phyloP scores from a whole-genome alignment of 2,888 invertebrate species.

The Acronicta psi region DNA sequence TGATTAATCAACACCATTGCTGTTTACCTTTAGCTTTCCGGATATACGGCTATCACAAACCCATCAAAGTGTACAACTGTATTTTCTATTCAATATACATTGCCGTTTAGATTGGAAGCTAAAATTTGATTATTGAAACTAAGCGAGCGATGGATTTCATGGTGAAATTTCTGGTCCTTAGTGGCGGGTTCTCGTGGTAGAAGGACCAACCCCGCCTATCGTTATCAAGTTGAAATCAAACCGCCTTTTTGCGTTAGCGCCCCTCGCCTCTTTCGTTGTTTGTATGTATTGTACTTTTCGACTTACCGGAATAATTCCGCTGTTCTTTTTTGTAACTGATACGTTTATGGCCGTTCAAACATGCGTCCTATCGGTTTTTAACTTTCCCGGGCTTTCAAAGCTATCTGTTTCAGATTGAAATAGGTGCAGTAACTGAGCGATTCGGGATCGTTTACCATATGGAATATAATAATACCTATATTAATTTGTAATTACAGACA shows the following conservation, averaged over 20 bases:
- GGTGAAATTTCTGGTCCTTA: not conserved
- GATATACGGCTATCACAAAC: slow-evolving; percentile 39
- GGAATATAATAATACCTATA: too few relatives aligned
- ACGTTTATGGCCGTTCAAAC: slow-evolving; percentile 53
- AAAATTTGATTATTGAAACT: not conserved
- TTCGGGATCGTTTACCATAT: too few relatives aligned
- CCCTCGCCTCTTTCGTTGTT: slow-evolving; percentile 64
- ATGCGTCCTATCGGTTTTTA: slow-evolving; percentile 48
- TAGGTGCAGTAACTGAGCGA: too few relatives aligned
- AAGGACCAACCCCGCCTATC: slow-evolving; percentile 66
- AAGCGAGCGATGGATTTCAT: slow-evolving; percentile 18
- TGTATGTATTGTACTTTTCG: slow-evolving; percentile 60
- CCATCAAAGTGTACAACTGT: not conserved
- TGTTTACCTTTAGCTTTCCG: slow-evolving; percentile 78
- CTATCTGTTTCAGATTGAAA: not conserved
- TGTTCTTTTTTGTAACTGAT: slow-evolving; percentile 59
- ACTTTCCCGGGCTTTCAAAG: slow-evolving; percentile 13
- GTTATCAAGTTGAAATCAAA: slow-evolving; percentile 81
- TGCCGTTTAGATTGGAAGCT: slow-evolving; percentile 2
- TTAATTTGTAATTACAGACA: too few relatives aligned
- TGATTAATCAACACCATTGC: slow-evolving; percentile 79
- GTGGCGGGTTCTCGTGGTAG: slow-evolving; percentile 3
- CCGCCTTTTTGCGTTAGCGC: slow-evolving; percentile 77
- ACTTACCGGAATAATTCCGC: slow-evolving; percentile 55
- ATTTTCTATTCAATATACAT: slow-evolving; percentile 5